Base-by-base conservation (phyloP, 2,888 invertebrate genomes). In the Megaustenia siamemsis region DNA sequence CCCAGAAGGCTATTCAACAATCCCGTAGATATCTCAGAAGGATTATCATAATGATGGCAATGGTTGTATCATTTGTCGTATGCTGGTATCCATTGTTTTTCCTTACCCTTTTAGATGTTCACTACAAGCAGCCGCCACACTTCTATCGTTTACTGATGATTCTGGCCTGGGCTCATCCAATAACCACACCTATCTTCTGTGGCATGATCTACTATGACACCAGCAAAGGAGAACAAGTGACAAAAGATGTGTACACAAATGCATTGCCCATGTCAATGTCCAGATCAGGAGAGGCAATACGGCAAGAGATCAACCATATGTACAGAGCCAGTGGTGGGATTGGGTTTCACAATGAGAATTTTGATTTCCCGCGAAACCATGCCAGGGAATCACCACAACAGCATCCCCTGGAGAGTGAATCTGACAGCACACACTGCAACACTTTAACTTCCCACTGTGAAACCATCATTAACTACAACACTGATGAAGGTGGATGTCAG, bases 71-170 rank as follows among this genome's bases (percentile, higher is more conserved):
- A 21, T 98, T 97, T 94, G 96, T 97, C 69, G 95, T 97, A 81
- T 97, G 97, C 94, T 98, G 98, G 97, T 97, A 97, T 87, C 98
- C 97, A 24, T 95, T 98, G 87, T 98, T 97, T 94, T 95, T 97
- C 89, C 96, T 97, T 90, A 97, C 97, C 2, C 95, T 97, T 87
- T 88, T 93, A 32, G 94, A 94, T 87, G 92, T 93, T 1, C 87
- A 90, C 53, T 92, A 92, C 87, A 85, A 88, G 63, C 90, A 90
- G 49, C 90, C 92, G 10, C 88, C 90, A 24, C 86, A 89, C 28
- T 84, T 91, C 53, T 94, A 94, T 88, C 90, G 92, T 95, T 84
- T 90, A 38, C 86, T 93, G 78, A 93, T 93, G 40, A 91, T 93
- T 53, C 86, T 93, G 10, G 93, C 94, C 8, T 94, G 93, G 93